phyloP scores from a whole-genome alignment of 2,888 invertebrate species.

The Cheilosia scutellata region DNA sequence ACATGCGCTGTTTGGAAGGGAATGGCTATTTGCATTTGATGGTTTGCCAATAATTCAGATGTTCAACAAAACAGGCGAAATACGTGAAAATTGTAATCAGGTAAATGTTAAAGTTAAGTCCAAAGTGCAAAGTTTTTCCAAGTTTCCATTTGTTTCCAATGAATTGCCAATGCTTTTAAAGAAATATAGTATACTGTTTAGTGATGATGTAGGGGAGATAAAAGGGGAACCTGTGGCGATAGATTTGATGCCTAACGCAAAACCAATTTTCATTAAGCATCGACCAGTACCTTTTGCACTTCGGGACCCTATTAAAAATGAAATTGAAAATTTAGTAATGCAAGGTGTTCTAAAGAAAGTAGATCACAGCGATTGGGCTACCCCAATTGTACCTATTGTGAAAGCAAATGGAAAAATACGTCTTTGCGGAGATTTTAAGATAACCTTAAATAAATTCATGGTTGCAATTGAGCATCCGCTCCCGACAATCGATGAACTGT shows the following conservation, averaged over 20 bases:
- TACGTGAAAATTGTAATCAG: neutral
- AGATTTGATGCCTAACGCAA: neutral
- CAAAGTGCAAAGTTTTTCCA: neutral
- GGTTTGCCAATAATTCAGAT: conserved; percentile 3
- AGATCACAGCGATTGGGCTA: conserved; percentile 3
- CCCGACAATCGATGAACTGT: conserved; percentile 30
- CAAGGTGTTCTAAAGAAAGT: neutral
- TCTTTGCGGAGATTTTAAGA: conserved; percentile 8
- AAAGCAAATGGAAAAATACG: conserved; percentile 9
- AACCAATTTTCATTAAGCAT: conserved; percentile 7
- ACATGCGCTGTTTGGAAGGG: conserved; percentile 3
- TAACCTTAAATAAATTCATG: conserved; percentile 4
- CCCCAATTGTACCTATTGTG: neutral
- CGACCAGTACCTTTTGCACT: conserved; percentile 1
- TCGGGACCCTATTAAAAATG: neutral
- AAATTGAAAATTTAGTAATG: neutral
- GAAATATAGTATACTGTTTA: neutral
- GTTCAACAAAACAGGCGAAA: neutral
- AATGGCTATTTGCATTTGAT: conserved; percentile 9
- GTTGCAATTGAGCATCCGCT: conserved; percentile 17
- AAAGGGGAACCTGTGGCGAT: conserved; percentile 9
- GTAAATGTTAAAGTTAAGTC: conserved; percentile 1
- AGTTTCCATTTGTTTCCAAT: neutral
- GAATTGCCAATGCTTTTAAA: neutral
- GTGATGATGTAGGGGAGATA: conserved; percentile 6